Evolutionary conservation across 2,113 vertebrate genomes (phyloP).

Genomic region (Takifugu flavidus): DNA sequence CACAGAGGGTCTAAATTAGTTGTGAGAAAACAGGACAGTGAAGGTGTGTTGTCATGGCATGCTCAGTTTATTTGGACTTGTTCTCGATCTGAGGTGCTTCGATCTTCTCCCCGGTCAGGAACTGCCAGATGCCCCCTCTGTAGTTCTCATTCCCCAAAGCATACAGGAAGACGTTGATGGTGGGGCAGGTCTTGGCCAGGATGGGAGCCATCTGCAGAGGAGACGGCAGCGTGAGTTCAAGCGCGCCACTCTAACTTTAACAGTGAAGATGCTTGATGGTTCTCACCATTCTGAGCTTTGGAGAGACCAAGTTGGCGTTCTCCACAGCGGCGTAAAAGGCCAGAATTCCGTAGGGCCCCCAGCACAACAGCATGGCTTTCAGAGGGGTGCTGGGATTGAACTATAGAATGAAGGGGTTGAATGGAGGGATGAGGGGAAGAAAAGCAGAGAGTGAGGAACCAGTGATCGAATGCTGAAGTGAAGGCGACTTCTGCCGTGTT

Average conservation of each 20-base stretch:
- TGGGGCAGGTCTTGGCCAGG: slow-evolving; percentile 87
- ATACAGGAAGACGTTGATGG: slow-evolving; percentile 85
- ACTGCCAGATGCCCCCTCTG: slow-evolving; percentile 86
- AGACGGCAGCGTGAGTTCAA: not conserved
- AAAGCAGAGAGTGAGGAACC: not conserved
- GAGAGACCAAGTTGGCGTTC: slow-evolving; percentile 81
- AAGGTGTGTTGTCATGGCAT: slow-evolving; percentile 38
- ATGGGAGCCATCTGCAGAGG: slow-evolving; percentile 86
- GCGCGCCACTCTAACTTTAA: too few relatives aligned
- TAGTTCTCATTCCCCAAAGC: slow-evolving; percentile 87
- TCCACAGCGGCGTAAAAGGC: slow-evolving; percentile 82
- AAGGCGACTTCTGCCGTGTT: slow-evolving; percentile 33
- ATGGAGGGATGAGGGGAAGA: not conserved
- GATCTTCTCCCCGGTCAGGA: slow-evolving; percentile 85
- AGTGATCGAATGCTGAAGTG: not conserved
- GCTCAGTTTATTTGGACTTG: slow-evolving; percentile 82
- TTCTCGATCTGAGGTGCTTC: slow-evolving; percentile 80
- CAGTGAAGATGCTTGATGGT: not conserved
- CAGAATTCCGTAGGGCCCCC: slow-evolving; percentile 89
- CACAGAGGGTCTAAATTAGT: slow-evolving; percentile 30
- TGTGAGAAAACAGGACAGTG: slow-evolving; percentile 56
- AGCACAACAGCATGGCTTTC: slow-evolving; percentile 84
- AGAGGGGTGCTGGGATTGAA: slow-evolving; percentile 86
- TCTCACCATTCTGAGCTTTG: slow-evolving; percentile 90
- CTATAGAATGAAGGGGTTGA: slow-evolving; percentile 60